Evolutionary conservation across 2,113 vertebrate species (phyloP).

Genomic region (Hystrix brachyura): DNA sequence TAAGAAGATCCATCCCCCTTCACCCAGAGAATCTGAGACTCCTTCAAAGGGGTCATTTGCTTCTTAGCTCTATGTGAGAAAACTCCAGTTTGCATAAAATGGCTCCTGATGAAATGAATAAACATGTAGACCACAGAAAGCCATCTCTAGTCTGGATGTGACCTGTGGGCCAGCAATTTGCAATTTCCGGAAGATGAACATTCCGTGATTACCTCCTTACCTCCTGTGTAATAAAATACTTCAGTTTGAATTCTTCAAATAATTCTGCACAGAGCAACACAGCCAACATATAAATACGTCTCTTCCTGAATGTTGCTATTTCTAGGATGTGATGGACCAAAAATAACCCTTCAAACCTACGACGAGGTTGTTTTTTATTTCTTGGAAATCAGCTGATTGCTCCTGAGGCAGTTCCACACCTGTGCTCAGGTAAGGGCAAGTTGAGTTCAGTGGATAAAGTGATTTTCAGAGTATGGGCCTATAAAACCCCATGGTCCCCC

Average conservation of each 20-base stretch:
- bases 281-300: slow-evolving; percentile 51
- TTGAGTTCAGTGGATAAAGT: not conserved
- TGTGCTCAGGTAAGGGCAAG: not conserved
- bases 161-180: not conserved
- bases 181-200: slow-evolving; percentile 4
- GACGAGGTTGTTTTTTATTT: slow-evolving; percentile 31
- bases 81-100: slow-evolving; percentile 36
- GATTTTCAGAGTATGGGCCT: not conserved
- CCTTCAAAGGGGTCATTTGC: not conserved
- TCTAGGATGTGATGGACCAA: not conserved
- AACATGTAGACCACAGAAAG: not conserved
- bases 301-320: slow-evolving; percentile 53
- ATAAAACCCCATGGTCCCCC: not conserved
- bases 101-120: not conserved
- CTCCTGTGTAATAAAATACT: slow-evolving; percentile 53
- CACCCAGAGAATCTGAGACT: not conserved
- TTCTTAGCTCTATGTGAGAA: not conserved
- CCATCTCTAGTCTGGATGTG: not conserved
- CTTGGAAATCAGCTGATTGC: not conserved
- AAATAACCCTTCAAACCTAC: slow-evolving; percentile 12
- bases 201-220: not conserved
- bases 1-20: not conserved
- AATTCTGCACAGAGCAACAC: slow-evolving; percentile 54
- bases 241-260: slow-evolving; percentile 63
- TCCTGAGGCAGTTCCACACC: not conserved